A percentile compares a stretch with the other conserved stretches of the same genome.
Evolutionary conservation across 2,113 vertebrate genomes (phyloP).

Genomic region (Ascaphus truei): DNA sequence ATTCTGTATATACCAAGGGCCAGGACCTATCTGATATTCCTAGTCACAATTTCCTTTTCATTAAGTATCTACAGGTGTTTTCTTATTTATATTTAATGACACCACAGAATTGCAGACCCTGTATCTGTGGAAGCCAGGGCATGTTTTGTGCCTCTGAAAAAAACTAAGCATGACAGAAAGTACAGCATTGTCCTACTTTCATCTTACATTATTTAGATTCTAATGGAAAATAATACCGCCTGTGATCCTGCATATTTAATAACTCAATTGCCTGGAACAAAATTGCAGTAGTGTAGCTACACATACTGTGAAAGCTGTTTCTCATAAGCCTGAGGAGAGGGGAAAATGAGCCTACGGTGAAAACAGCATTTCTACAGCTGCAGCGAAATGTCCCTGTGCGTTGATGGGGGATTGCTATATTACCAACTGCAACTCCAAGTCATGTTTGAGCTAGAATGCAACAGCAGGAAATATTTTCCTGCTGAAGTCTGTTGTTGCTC

Average conservation of each 20-base stretch:
- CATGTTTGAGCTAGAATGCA: constrained; percentile 23
- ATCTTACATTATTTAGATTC: constrained; percentile 55
- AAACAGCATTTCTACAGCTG: constrained; percentile 48
- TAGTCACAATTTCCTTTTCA: background rate
- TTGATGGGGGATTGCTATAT: constrained; percentile 43
- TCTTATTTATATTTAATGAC: constrained; percentile 8
- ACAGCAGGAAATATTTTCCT: background rate
- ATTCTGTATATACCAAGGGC: background rate
- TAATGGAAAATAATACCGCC: constrained; percentile 45
- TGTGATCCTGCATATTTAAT: constrained; percentile 62
- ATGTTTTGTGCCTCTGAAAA: background rate
- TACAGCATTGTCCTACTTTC: constrained; percentile 33
- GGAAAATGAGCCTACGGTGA: constrained; percentile 35
- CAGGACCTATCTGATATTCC: background rate
- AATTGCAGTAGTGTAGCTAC: constrained; percentile 28
- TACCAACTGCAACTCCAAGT: constrained; percentile 42
- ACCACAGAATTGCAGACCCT: background rate
- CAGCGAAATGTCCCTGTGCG: constrained; percentile 54
- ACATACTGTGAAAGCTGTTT: constrained; percentile 25
- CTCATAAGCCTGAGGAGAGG: constrained; percentile 14
- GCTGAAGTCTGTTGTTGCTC: background rate
- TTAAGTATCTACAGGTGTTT: background rate
- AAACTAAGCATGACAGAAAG: background rate
- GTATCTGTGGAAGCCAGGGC: background rate
- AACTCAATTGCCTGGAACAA: constrained; percentile 49